Base-by-base conservation (phyloP, 2,113 vertebrate species). In the Salvator merianae region DNA sequence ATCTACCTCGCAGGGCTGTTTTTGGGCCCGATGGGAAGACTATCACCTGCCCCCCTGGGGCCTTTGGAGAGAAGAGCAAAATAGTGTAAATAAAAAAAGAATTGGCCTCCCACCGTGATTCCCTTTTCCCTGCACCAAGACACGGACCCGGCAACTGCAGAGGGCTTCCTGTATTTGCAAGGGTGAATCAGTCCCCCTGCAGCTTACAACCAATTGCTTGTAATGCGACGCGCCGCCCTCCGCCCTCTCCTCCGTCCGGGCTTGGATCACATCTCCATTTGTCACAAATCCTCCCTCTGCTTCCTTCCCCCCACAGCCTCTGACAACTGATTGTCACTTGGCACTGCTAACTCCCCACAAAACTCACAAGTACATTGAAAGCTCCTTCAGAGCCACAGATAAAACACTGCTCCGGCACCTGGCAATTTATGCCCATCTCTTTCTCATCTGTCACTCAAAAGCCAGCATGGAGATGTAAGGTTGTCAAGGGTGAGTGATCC, bases 391-490 rank as follows among this genome's bases (percentile, higher is more conserved):
- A 63, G 0, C 62, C 0, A 20, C 30, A 10, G 59, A 62, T 38
- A 1, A 24, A 80, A 12, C 74, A 1, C 1, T 0, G 1, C 85
- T 32, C 62, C 65, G 1, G 86, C 87, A 59, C 73, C 81, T 26
- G 0, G 87, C 88, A 62, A 79, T 88, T 91, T 30, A 8, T 8
- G 72, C 84, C 85, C 86, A 13, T 68, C 87, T 53, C 79, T 32
- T 43, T 65, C 88, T 40, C 87, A 70, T 71, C 82, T 88, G 20
- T 88, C 87, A 62, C 38, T 0, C 62, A 0, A 66, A 69, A 73
- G 38, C 34, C 1, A 0, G 30, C 6, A 1, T 2, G 32, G 69
- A 76, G 78, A 26, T 28, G 47, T 77, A 34, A 47, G 47, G 59
- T 26, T 3, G 77, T 36, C 77, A 0, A 0, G 36, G 62, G 2